Evolutionary conservation across 2,797 vertebrate genomes (phyloP).

Genomic region (Lutjanus campechanus): DNA sequence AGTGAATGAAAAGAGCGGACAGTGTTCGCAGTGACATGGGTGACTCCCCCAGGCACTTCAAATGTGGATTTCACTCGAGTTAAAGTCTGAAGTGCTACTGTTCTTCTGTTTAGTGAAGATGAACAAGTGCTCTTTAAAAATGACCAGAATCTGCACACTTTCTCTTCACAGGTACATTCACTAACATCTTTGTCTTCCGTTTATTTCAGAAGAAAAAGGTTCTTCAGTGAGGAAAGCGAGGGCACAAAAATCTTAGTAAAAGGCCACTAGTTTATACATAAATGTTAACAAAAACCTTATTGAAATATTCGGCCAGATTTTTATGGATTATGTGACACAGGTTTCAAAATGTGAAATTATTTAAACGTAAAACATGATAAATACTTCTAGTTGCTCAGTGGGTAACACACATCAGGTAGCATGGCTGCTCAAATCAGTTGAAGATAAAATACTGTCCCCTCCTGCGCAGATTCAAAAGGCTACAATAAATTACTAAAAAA

Average conservation of each 20-base stretch:
- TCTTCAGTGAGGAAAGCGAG: conserved; percentile 13
- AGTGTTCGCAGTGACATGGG: neutral
- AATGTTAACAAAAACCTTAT: conserved; percentile 45
- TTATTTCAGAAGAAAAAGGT: conserved; percentile 32
- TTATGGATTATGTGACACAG: conserved; percentile 38
- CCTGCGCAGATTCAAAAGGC: conserved; percentile 82
- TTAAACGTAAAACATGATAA: conserved; percentile 65
- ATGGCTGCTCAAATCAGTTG: conserved; percentile 67
- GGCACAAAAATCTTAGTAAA: conserved; percentile 49
- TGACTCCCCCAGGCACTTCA: conserved; percentile 46
- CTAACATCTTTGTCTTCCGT: conserved; percentile 2
- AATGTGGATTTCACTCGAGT: conserved; percentile 37
- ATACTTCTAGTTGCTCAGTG: conserved; percentile 60
- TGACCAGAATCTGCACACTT: conserved; percentile 28
- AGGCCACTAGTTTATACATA: conserved; percentile 69
- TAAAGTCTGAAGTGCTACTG: conserved; percentile 62
- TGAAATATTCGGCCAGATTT: conserved; percentile 71
- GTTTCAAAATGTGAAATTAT: conserved; percentile 53
- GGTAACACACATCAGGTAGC: conserved; percentile 51
- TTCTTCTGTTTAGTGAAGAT: conserved; percentile 46
- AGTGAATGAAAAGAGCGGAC: conserved; percentile 16
- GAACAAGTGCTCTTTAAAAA: conserved; percentile 69
- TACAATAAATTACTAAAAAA: conserved; percentile 91
- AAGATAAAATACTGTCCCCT: conserved; percentile 80
- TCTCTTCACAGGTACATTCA: conserved; percentile 23